Percentiles rank a stretch among this genome's conserved stretches.
phyloP scores from a whole-genome alignment of 2,888 invertebrate genomes.

The Melikaiella ostensackeni region DNA sequence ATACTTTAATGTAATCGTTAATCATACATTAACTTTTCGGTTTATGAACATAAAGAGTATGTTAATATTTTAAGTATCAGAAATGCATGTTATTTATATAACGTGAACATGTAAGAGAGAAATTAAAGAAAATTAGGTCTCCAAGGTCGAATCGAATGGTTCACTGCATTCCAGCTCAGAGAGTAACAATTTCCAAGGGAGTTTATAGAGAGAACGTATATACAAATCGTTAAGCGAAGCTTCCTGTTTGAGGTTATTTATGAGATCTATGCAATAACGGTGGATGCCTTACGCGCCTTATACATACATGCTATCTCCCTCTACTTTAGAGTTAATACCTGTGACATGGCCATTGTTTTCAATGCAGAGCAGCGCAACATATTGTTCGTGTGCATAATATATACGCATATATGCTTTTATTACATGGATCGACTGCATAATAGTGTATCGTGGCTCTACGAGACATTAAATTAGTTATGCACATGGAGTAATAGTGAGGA shows the following conservation, averaged over 20 bases:
- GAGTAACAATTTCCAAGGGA: not conserved
- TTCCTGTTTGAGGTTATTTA: conserved; percentile 66
- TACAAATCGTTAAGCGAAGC: conserved; percentile 61
- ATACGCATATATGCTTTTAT: conserved; percentile 40
- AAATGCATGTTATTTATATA: not conserved
- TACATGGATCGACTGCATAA: conserved; percentile 45
- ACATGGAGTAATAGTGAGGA: too few relatives aligned
- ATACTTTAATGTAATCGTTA: too few relatives aligned
- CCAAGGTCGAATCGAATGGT: not conserved
- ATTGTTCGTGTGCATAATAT: conserved; percentile 47
- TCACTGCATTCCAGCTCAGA: conserved; percentile 6
- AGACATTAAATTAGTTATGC: too few relatives aligned
- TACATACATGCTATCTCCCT: conserved; percentile 43
- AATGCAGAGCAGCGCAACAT: conserved; percentile 48
- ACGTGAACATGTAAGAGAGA: not conserved
- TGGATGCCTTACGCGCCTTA: conserved; percentile 60
- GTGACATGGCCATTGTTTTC: conserved; percentile 60
- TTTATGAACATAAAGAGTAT: not conserved
- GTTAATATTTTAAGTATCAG: not conserved
- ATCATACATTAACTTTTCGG: too few relatives aligned
- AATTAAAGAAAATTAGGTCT: conserved; percentile 6
- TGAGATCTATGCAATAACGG: conserved; percentile 66
- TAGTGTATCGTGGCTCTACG: not conserved
- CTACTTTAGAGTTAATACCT: conserved; percentile 37
- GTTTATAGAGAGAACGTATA: conserved; percentile 42